Evolutionary conservation across 1,140 invertebrate species (phyloP).

Genomic region (Pygmarrhopalites habei): DNA sequence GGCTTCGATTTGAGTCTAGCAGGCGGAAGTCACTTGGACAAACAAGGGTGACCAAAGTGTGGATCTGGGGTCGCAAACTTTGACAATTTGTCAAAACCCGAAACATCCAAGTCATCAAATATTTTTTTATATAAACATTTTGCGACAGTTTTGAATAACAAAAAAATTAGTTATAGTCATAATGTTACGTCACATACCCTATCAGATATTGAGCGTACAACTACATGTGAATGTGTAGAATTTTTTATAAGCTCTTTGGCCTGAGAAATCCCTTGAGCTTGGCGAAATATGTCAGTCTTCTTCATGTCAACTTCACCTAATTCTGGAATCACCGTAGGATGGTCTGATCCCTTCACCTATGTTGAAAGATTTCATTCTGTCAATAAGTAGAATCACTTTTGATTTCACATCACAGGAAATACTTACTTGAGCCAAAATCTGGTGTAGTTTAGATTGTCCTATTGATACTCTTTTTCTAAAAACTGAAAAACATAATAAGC

Average conservation of each 20-base stretch:
- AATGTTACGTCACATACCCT: constrained; percentile 14
- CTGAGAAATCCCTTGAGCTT: constrained; percentile 18
- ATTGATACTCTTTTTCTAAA: constrained; percentile 26
- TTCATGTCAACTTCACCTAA: constrained; percentile 29
- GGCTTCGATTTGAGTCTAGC: too few relatives aligned
- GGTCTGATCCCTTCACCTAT: constrained; percentile 18
- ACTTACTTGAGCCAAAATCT: constrained; percentile 24
- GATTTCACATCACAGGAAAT: not conserved
- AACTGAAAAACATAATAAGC: constrained; percentile 22
- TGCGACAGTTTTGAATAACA: not conserved
- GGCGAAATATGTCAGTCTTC: constrained; percentile 21
- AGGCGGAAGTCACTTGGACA: too few relatives aligned
- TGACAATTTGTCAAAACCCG: too few relatives aligned
- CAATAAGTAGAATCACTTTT: not conserved
- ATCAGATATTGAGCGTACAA: constrained; percentile 16
- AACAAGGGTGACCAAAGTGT: too few relatives aligned
- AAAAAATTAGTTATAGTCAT: not conserved
- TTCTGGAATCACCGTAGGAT: constrained; percentile 23
- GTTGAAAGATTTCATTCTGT: not conserved
- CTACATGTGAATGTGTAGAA: constrained; percentile 26
- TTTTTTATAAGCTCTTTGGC: constrained; percentile 19
- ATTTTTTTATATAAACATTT: too few relatives aligned
- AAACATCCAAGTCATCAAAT: too few relatives aligned
- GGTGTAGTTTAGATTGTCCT: constrained; percentile 22
- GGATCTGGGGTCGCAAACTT: too few relatives aligned